Evolutionary conservation across 2,113 vertebrate species (phyloP).

Genomic region (Trematocara zebra): DNA sequence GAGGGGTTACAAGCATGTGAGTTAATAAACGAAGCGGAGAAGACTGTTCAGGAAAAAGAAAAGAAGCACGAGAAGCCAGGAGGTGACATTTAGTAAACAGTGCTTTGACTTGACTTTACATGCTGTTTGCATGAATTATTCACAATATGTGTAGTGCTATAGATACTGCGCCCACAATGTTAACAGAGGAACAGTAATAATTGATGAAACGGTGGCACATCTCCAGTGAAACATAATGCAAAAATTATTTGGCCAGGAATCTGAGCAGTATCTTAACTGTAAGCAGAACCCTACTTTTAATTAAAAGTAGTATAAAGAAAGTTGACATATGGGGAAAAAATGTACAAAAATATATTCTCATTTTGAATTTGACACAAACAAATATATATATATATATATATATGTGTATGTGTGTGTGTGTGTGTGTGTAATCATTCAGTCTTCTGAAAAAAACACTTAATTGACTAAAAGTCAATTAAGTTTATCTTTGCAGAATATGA

Average conservation of each 20-base stretch:
- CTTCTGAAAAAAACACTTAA: background rate
- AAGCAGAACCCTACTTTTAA: background rate
- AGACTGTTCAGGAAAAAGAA: background rate
- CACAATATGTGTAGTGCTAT: conserved; percentile 23
- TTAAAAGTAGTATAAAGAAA: background rate
- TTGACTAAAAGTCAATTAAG: background rate
- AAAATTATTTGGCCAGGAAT: background rate
- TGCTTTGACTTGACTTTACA: conserved; percentile 27
- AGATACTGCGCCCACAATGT: background rate
- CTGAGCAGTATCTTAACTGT: background rate
- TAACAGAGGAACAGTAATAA: conserved; percentile 20
- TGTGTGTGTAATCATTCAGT: background rate
- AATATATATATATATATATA: no score
- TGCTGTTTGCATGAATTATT: conserved; percentile 50
- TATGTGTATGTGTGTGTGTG: no score
- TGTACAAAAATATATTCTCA: background rate
- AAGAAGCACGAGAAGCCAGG: background rate
- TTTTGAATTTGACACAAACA: background rate
- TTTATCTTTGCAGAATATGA: background rate
- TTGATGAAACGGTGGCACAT: conserved; percentile 28
- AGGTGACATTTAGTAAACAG: background rate
- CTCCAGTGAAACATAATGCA: conserved; percentile 4
- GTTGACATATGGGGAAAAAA: background rate
- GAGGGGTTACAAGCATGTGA: background rate
- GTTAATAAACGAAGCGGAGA: background rate